A percentile compares a stretch with the other conserved stretches of the same genome.
phyloP scores from a whole-genome alignment of 2,888 invertebrate genomes.

The Drosophila bunnanda region DNA sequence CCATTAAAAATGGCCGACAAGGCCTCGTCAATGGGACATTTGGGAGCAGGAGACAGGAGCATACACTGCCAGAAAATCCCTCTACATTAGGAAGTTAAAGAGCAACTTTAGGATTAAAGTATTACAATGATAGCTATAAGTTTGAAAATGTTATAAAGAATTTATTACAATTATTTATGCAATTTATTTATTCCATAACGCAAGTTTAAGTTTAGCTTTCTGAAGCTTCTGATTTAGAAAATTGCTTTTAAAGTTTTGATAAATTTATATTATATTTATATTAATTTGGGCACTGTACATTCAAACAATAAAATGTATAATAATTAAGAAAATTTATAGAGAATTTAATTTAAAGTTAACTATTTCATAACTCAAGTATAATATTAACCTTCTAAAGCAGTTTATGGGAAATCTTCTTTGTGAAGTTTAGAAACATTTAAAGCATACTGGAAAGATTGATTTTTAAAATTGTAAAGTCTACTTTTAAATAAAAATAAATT shows the following conservation, averaged over 20 bases:
- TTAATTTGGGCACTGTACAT: too few relatives aligned
- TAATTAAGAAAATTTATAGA: too few relatives aligned
- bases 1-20: constrained; percentile 73
- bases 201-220: background rate
- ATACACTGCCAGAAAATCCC: background rate
- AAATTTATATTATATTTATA: too few relatives aligned
- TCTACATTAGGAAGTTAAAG: background rate
- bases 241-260: too few relatives aligned
- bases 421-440: too few relatives aligned
- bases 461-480: too few relatives aligned
- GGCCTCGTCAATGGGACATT: constrained; percentile 67
- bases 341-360: background rate
- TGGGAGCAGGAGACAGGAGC: constrained; percentile 51
- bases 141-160: background rate
- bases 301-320: too few relatives aligned
- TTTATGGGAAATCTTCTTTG: background rate
- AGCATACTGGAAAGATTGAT: background rate
- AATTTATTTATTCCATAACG: background rate
- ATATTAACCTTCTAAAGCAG: background rate
- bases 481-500: too few relatives aligned
- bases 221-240: background rate
- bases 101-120: too few relatives aligned
- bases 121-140: background rate
- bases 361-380: background rate
- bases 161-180: background rate